These are phyloP conservation scores for Euwallacea similis DNA, from an alignment of 1,140 invertebrate species.

Conservation along the genomic window DNA sequence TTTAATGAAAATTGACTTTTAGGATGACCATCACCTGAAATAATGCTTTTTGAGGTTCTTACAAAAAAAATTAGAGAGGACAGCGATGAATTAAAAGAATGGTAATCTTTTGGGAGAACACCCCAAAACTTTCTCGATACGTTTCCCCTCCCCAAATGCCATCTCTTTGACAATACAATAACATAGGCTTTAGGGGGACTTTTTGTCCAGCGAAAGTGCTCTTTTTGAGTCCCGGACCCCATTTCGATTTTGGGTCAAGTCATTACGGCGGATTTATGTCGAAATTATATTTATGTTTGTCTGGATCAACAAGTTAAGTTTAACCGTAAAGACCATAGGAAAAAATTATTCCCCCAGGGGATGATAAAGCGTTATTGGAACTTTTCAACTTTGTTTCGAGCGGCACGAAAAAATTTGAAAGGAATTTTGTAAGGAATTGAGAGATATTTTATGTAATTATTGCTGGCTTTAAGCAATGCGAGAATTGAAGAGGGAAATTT, in stretches of 20 bases:
- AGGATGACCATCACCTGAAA: too few relatives aligned
- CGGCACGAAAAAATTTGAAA: too few relatives aligned
- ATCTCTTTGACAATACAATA: conserved; percentile 27
- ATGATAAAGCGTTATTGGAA: conserved; percentile 9
- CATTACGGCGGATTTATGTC: conserved; percentile 30
- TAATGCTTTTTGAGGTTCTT: too few relatives aligned
- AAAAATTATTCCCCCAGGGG: conserved; percentile 13
- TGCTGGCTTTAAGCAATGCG: too few relatives aligned
- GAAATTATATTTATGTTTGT: conserved; percentile 30
- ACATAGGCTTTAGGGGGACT: conserved; percentile 15
- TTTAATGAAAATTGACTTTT: too few relatives aligned
- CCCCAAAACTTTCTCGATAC: too few relatives aligned
- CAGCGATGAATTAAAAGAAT: too few relatives aligned
- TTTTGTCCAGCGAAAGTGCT: conserved; percentile 20
- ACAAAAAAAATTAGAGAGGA: too few relatives aligned
- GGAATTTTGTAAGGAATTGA: too few relatives aligned
- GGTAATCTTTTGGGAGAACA: too few relatives aligned
- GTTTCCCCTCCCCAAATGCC: neutral
- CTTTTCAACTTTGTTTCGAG: conserved; percentile 3
- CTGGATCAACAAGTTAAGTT: conserved; percentile 28
- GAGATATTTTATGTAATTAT: too few relatives aligned
- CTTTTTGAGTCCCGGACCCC: conserved; percentile 19
- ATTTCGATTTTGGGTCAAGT: conserved; percentile 27
- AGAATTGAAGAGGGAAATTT: too few relatives aligned
- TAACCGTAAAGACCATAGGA: conserved; percentile 11